Evolutionary conservation across 1,140 invertebrate species (phyloP).

Genomic region (Drosophila busckii): DNA sequence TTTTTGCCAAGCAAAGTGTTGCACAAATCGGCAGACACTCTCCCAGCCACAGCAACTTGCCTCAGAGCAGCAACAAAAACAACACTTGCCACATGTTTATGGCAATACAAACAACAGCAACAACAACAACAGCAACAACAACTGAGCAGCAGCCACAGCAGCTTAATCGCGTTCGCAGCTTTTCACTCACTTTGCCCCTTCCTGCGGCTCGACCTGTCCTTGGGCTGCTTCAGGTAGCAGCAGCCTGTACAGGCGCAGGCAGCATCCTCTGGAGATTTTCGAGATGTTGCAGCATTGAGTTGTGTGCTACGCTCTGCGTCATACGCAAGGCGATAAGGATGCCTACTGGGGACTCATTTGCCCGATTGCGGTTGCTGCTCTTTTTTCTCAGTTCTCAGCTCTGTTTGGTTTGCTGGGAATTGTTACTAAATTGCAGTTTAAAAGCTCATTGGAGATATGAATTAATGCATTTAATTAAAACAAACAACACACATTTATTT

Average conservation of each 20-base stretch:
- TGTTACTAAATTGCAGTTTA: too few relatives aligned
- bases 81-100: slow-evolving; percentile 31
- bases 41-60: slow-evolving; percentile 13
- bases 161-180: slow-evolving; percentile 43
- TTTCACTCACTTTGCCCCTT: slow-evolving; percentile 6
- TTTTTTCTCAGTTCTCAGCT: background rate
- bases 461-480: too few relatives aligned
- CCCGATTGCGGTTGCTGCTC: slow-evolving; percentile 28
- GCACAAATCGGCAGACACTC: slow-evolving; percentile 55
- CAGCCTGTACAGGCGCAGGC: too few relatives aligned
- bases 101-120: slow-evolving; percentile 29
- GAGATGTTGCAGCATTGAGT: slow-evolving; percentile 25
- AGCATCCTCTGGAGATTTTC: slow-evolving; percentile 64
- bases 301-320: slow-evolving; percentile 31
- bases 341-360: slow-evolving; percentile 37
- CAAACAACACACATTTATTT: too few relatives aligned
- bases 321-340: slow-evolving; percentile 35
- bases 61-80: slow-evolving; percentile 34
- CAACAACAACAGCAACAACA: slow-evolving; percentile 40
- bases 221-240: slow-evolving; percentile 6
- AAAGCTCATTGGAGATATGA: too few relatives aligned
- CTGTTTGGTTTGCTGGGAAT: too few relatives aligned
- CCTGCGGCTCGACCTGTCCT: background rate
- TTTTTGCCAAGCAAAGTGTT: slow-evolving; percentile 40
- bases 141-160: slow-evolving; percentile 7